These are phyloP conservation scores for Saturnia japonica DNA, from an alignment of 2,888 invertebrate genomes.

Conservation along the genomic window DNA sequence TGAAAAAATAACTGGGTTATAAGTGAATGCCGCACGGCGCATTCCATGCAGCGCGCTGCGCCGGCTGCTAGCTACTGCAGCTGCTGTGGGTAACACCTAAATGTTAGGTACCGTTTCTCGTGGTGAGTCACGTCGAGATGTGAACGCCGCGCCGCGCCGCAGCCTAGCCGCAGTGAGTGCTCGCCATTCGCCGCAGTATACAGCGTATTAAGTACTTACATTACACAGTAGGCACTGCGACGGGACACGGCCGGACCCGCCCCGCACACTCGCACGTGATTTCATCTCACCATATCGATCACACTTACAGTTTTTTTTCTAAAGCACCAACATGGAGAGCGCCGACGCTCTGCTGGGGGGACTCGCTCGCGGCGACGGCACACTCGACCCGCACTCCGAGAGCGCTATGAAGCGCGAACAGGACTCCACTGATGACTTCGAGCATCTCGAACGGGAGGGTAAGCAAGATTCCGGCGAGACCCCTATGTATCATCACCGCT, in stretches of 20 bases:
- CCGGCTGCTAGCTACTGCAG: conserved; percentile 51
- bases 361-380: conserved; percentile 63
- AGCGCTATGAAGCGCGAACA: conserved; percentile 80
- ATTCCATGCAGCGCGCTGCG: conserved; percentile 38
- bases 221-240: conserved; percentile 44
- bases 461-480: conserved; percentile 60
- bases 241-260: conserved; percentile 68
- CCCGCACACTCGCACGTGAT: conserved; percentile 47
- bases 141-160: conserved; percentile 47
- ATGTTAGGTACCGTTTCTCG: conserved; percentile 61
- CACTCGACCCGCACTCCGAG: conserved; percentile 34
- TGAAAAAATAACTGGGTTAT: conserved; percentile 4
- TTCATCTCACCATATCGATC: conserved; percentile 62
- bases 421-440: conserved; percentile 88
- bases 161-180: conserved; percentile 38
- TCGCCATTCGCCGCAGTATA: conserved; percentile 14
- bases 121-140: conserved; percentile 69
- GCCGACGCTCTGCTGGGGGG: conserved; percentile 63
- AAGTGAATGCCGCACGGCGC: conserved; percentile 34
- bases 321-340: conserved; percentile 57
- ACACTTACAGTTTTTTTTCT: conserved; percentile 40
- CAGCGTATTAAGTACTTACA: too few relatives aligned
- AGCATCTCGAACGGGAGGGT: conserved; percentile 85
- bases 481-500: conserved; percentile 54
- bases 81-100: conserved; percentile 68